Percentiles rank a stretch among this genome's conserved stretches.
phyloP scores from a whole-genome alignment of 2,113 vertebrate species.

The Gnathonemus echidnorhynchus region DNA sequence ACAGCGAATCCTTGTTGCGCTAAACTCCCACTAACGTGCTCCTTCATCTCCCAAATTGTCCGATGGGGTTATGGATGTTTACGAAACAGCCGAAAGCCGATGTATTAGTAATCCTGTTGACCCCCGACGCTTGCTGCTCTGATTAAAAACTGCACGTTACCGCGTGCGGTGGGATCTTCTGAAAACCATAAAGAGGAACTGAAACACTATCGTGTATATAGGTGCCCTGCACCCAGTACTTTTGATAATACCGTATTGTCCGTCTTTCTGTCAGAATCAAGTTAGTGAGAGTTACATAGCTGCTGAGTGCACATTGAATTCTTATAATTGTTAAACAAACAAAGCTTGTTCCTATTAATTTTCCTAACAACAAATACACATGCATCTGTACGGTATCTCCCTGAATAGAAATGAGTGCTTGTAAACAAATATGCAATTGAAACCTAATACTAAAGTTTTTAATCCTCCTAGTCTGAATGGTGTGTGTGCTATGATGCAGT shows the following conservation, averaged over 20 bases:
- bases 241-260: neutral
- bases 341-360: neutral
- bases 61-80: slow-evolving; percentile 20
- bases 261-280: neutral
- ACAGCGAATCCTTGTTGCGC: slow-evolving; percentile 42
- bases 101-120: neutral
- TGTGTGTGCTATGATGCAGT: neutral
- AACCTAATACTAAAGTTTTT: neutral
- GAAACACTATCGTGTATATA: neutral
- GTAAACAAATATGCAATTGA: neutral
- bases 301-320: neutral
- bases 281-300: neutral
- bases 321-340: neutral
- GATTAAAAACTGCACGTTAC: neutral
- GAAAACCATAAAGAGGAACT: neutral
- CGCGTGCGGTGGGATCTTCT: neutral
- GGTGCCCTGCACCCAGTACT: neutral
- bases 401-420: neutral
- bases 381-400: neutral
- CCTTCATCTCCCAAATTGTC: slow-evolving; percentile 27
- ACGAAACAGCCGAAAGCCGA: slow-evolving; percentile 2
- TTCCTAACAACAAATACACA: neutral
- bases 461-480: neutral
- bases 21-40: slow-evolving; percentile 35
- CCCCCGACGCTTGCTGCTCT: neutral